Evolutionary conservation across 2,797 vertebrate genomes (phyloP).

Genomic region (Mormyrus proboscirostris): DNA sequence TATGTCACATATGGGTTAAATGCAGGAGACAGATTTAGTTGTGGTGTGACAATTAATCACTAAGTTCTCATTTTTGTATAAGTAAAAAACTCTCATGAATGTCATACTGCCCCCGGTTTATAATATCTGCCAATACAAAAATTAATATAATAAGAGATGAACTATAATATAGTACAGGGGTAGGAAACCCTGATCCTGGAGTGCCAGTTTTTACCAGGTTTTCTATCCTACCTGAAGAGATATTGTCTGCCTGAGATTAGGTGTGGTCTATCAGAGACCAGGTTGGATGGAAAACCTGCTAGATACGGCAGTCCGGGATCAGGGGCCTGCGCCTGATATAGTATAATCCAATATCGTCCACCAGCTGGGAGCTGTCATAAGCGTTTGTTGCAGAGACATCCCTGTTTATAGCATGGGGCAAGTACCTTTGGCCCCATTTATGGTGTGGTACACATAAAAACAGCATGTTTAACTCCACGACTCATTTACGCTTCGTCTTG

Average conservation of each 20-base stretch:
- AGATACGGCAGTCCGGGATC: not conserved
- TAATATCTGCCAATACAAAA: not conserved
- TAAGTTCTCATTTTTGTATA: too few relatives aligned
- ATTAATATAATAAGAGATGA: not conserved
- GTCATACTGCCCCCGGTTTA: not conserved
- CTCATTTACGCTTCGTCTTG: not conserved
- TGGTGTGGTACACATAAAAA: not conserved
- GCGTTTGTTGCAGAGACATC: not conserved
- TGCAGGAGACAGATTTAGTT: too few relatives aligned
- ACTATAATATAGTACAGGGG: not conserved
- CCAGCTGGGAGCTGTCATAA: not conserved
- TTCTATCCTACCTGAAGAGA: not conserved
- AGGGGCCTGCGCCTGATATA: not conserved
- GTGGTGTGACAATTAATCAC: too few relatives aligned
- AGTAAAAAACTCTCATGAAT: not conserved
- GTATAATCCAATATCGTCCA: not conserved
- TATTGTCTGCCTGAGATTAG: not conserved
- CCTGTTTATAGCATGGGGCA: not conserved
- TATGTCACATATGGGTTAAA: too few relatives aligned
- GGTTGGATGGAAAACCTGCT: not conserved
- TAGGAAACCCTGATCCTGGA: not conserved
- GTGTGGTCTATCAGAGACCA: not conserved
- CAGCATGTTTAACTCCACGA: not conserved
- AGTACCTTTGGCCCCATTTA: not conserved
- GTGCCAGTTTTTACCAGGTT: not conserved